phyloP scores from a whole-genome alignment of 2,888 invertebrate species.

The Tethea ocularis region DNA sequence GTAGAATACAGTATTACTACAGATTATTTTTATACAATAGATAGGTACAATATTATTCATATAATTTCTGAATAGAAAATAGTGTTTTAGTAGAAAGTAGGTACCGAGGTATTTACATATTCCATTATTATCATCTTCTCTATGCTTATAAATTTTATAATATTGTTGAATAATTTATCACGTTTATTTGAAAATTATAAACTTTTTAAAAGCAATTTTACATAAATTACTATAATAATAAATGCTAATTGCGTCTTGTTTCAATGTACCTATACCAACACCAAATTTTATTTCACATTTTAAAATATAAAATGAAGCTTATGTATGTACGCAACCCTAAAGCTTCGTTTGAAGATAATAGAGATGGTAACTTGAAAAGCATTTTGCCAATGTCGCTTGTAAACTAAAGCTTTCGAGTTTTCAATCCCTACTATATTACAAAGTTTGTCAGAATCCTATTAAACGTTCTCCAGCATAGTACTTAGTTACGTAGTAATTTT shows the following conservation, averaged over 20 bases:
- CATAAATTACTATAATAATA: too few relatives aligned
- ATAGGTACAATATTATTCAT: neutral
- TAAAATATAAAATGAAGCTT: neutral
- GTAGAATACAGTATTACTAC: slow-evolving; percentile 15
- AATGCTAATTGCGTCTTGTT: neutral
- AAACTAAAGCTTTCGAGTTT: neutral
- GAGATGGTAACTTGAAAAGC: neutral
- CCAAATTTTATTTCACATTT: too few relatives aligned
- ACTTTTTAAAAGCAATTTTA: too few relatives aligned
- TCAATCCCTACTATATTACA: neutral
- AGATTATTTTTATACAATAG: slow-evolving; percentile 31
- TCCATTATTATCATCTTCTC: neutral
- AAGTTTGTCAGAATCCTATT: slow-evolving; percentile 5
- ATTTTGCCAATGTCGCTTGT: neutral
- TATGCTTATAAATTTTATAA: neutral
- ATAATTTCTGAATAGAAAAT: neutral
- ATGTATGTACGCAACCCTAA: neutral
- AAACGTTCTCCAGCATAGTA: neutral
- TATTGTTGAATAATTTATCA: too few relatives aligned
- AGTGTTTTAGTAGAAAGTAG: too few relatives aligned
- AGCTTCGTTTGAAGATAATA: neutral
- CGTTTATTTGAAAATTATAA: too few relatives aligned
- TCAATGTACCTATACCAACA: too few relatives aligned
- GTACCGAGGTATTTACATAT: neutral
- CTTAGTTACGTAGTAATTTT: neutral